Percentiles rank a stretch among this genome's conserved stretches.
These are phyloP conservation scores for Molothrus ater DNA, from an alignment of 2,797 vertebrate species.

Conservation along the genomic window DNA sequence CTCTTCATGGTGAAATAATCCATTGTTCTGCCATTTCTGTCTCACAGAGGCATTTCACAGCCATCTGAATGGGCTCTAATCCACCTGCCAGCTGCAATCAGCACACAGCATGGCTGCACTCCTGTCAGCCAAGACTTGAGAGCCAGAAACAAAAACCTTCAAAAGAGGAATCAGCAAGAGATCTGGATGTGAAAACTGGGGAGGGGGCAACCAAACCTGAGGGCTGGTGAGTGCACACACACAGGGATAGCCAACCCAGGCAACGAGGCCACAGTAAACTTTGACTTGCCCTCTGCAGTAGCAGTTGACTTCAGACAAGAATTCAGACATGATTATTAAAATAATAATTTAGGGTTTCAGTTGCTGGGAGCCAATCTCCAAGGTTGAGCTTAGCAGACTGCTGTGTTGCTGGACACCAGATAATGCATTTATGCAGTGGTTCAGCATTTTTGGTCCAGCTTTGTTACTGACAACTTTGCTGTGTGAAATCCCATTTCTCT, in stretches of 20 bases:
- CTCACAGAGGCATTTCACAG: slow-evolving; percentile 21
- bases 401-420: not conserved
- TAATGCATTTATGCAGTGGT: not conserved
- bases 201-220: not conserved
- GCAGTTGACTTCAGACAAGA: not conserved
- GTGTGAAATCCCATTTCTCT: slow-evolving; percentile 17
- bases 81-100: slow-evolving; percentile 63
- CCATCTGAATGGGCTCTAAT: slow-evolving; percentile 49
- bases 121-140: not conserved
- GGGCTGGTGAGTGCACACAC: not conserved
- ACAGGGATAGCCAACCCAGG: not conserved
- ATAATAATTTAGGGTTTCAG: not conserved
- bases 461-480: not conserved
- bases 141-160: slow-evolving; percentile 37
- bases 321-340: slow-evolving; percentile 9
- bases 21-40: slow-evolving; percentile 18
- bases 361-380: not conserved
- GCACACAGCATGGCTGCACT: slow-evolving; percentile 9
- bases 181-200: not conserved
- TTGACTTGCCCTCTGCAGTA: not conserved
- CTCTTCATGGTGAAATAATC: slow-evolving; percentile 48
- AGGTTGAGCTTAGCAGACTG: not conserved
- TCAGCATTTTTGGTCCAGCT: not conserved
- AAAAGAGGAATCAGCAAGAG: slow-evolving; percentile 21
- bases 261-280: not conserved